phyloP scores from a whole-genome alignment of 2,888 invertebrate genomes.

The Neoascia interrupta region DNA sequence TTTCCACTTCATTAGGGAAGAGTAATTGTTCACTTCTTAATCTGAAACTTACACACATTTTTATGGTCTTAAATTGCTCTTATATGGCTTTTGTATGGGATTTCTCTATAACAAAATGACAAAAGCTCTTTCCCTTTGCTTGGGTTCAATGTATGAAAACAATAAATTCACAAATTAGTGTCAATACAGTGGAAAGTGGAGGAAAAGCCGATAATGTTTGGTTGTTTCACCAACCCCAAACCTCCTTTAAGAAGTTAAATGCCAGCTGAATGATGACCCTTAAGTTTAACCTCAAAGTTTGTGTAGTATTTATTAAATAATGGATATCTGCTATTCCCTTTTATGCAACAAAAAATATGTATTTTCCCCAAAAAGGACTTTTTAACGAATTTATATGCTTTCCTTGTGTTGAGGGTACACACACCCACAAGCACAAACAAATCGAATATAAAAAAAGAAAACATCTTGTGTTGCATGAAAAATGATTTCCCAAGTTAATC shows the following conservation, averaged over 20 bases:
- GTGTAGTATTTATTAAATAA: constrained; percentile 46
- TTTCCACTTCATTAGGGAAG: too few relatives aligned
- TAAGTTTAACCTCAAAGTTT: constrained; percentile 54
- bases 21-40: constrained; percentile 54
- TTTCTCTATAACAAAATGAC: constrained; percentile 10
- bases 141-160: constrained; percentile 12
- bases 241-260: constrained; percentile 16
- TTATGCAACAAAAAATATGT: constrained; percentile 16
- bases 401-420: neutral
- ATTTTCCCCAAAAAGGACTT: constrained; percentile 22
- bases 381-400: constrained; percentile 25
- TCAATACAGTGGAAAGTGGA: constrained; percentile 37
- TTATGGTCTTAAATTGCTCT: constrained; percentile 41
- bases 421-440: neutral
- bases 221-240: neutral
- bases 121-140: neutral
- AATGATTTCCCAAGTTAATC: constrained; percentile 57
- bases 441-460: constrained; percentile 19
- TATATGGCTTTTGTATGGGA: constrained; percentile 38
- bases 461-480: constrained; percentile 57
- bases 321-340: constrained; percentile 24
- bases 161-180: constrained; percentile 54
- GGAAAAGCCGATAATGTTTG: constrained; percentile 35
- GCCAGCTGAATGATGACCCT: constrained; percentile 48
- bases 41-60: constrained; percentile 58